A percentile compares a stretch with the other conserved stretches of the same genome.
phyloP scores from a whole-genome alignment of 37 sponge, comb jelly and placozoan genomes.

The Beroe ovata region DNA sequence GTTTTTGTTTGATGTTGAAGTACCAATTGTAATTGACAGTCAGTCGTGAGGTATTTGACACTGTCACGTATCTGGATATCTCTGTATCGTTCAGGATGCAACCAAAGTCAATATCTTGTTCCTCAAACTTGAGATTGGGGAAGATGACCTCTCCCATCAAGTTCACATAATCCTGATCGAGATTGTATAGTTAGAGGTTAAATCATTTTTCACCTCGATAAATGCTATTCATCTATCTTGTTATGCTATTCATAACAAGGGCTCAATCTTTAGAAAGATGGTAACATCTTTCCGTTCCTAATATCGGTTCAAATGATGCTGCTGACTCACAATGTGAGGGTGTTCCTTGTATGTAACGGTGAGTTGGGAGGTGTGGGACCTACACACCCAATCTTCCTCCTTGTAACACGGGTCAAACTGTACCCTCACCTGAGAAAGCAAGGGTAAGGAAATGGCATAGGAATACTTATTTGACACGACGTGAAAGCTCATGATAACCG shows the following conservation, averaged over 20 bases:
- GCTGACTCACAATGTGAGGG: slow-evolving; percentile 76
- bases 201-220: too few relatives aligned
- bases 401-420: slow-evolving; percentile 86
- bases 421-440: slow-evolving; percentile 66
- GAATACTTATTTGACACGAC: too few relatives aligned
- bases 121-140: slow-evolving; percentile 87
- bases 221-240: too few relatives aligned
- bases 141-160: slow-evolving; percentile 84
- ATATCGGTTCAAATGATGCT: too few relatives aligned
- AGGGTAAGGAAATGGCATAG: background rate
- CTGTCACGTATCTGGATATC: slow-evolving; percentile 70
- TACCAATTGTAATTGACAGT: slow-evolving; percentile 85
- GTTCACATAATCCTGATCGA: slow-evolving; percentile 73
- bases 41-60: slow-evolving; percentile 86
- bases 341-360: slow-evolving; percentile 88
- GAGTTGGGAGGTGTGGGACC: slow-evolving; percentile 69
- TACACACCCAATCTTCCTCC: slow-evolving; percentile 70
- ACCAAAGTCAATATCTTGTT: slow-evolving; percentile 82
- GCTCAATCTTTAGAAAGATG: too few relatives aligned
- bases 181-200: too few relatives aligned
- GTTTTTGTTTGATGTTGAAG: slow-evolving; percentile 70
- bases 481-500: too few relatives aligned
- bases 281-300: too few relatives aligned
- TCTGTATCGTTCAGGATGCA: slow-evolving; percentile 97
- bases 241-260: too few relatives aligned